These are phyloP conservation scores for Tachycineta bicolor DNA, from an alignment of 2,113 vertebrate genomes.

Conservation along the genomic window DNA sequence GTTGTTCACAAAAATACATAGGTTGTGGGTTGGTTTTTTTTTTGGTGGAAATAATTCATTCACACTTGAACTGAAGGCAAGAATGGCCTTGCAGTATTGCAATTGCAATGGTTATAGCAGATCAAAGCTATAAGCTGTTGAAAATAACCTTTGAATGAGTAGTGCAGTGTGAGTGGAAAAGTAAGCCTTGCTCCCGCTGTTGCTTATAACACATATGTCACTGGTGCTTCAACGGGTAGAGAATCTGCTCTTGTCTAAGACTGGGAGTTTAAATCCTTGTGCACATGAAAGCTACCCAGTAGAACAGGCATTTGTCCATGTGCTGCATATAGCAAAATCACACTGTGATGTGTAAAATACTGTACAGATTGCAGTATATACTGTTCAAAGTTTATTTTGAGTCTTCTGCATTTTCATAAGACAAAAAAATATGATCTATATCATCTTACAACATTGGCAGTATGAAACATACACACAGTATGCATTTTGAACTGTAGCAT, in stretches of 20 bases:
- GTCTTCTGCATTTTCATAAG: conserved; percentile 71
- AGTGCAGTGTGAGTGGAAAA: not conserved
- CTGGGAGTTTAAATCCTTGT: conserved; percentile 16
- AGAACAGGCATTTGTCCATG: conserved; percentile 59
- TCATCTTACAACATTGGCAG: conserved; percentile 73
- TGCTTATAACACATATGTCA: not conserved
- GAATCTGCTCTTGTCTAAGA: conserved; percentile 18
- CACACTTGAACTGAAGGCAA: not conserved
- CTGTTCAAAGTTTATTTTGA: conserved; percentile 68
- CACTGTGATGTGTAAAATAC: conserved; percentile 61
- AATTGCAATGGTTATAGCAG: not conserved
- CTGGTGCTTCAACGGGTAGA: not conserved
- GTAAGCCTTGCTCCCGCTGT: not conserved
- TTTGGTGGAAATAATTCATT: not conserved
- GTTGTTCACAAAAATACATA: not conserved
- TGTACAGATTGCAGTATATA: conserved; percentile 68
- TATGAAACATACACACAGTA: conserved; percentile 69
- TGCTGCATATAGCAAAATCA: conserved; percentile 65
- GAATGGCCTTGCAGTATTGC: not conserved
- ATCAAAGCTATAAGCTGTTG: not conserved
- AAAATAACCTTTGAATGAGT: not conserved
- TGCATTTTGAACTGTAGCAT: conserved; percentile 73
- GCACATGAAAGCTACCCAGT: conserved; percentile 3
- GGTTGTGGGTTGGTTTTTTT: not conserved
- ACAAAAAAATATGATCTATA: conserved; percentile 71